Conservation (phyloP, 2,113 vertebrate genomes). For the Tricholaema leucomelas region DNA sequence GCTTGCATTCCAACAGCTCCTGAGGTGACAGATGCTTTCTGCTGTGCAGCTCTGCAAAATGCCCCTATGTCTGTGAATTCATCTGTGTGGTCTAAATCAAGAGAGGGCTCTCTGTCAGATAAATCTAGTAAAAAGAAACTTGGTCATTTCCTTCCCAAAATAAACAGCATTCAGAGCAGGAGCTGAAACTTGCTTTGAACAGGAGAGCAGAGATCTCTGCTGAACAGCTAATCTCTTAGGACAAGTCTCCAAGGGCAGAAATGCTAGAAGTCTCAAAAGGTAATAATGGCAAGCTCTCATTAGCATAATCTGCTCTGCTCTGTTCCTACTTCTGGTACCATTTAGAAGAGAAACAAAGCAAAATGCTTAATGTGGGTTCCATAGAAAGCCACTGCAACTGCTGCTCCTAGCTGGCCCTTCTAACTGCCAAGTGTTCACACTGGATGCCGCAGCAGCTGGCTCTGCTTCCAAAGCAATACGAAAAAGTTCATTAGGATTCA, state of each 20-base stretch:
- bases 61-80: background rate
- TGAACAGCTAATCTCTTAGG: background rate
- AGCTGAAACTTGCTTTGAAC: background rate
- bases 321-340: background rate
- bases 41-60: background rate
- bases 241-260: background rate
- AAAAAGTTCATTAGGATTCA: background rate
- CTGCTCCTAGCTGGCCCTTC: background rate
- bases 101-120: background rate
- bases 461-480: background rate
- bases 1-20: background rate
- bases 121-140: background rate
- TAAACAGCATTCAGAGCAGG: background rate
- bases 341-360: background rate
- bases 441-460: background rate
- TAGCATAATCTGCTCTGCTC: background rate
- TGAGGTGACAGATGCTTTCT: background rate
- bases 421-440: background rate
- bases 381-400: background rate
- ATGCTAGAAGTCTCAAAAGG: background rate
- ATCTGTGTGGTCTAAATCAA: background rate
- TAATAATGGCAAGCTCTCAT: background rate
- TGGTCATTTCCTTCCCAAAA: background rate
- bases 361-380: background rate
- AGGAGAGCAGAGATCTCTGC: background rate